Conservation (phyloP, 2,113 vertebrate genomes). For the zebrafish (Danio rerio) region GRCz12tu NC_133188.1:39512001-39512500, state of each 20-base stretch:
- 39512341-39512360: not conserved
- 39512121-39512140: not conserved
- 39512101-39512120: not conserved
- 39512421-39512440: constrained; percentile 1
- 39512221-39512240: not conserved
- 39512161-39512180: not conserved
- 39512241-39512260: not conserved
- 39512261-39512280: not conserved
- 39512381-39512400: not conserved
- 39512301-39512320: not conserved
- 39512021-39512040: not conserved
- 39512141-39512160: not conserved
- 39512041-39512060: not conserved
- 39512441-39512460: not conserved
- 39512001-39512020: no score
- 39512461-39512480: not conserved
- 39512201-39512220: not conserved
- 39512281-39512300: not conserved
- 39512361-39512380: not conserved
- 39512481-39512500: not conserved
- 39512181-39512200: not conserved
- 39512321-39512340: not conserved
- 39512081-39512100: not conserved
- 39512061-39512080: not conserved
- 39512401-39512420: not conserved